phyloP scores from a whole-genome alignment of 2,888 invertebrate species.

The Rotaria socialis region DNA sequence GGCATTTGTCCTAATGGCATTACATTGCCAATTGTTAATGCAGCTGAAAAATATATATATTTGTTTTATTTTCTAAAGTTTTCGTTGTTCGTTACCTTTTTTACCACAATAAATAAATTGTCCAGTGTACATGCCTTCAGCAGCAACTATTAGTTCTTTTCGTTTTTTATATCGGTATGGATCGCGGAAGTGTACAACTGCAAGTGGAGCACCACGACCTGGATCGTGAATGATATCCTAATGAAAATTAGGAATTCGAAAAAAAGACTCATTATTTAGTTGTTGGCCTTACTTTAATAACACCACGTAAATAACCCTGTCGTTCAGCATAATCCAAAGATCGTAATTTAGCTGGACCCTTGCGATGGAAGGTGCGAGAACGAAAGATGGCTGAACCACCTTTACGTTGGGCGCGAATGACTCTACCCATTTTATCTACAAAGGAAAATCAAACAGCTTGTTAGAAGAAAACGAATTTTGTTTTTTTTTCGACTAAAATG shows the following conservation, averaged over 20 bases:
- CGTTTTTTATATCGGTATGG: slow-evolving; percentile 94
- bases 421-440: slow-evolving; percentile 81
- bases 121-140: slow-evolving; percentile 91
- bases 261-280: neutral
- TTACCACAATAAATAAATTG: slow-evolving; percentile 98
- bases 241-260: neutral
- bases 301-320: slow-evolving; percentile 97
- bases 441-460: neutral
- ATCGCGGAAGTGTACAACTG: slow-evolving; percentile 93
- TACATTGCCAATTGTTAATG: slow-evolving; percentile 81
- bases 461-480: neutral
- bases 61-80: neutral
- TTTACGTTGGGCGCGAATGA: slow-evolving; percentile 99
- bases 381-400: slow-evolving; percentile 98
- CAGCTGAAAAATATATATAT: slow-evolving; percentile 63
- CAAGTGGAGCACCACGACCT: slow-evolving; percentile 94
- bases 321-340: slow-evolving; percentile 93
- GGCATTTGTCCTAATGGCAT: slow-evolving; percentile 97
- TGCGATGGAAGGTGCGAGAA: slow-evolving; percentile 94
- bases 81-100: slow-evolving; percentile 69
- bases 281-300: slow-evolving; percentile 72
- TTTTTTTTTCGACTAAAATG: neutral
- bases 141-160: slow-evolving; percentile 93
- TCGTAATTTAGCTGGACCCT: slow-evolving; percentile 93
- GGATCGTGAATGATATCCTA: slow-evolving; percentile 84